Base-by-base conservation (phyloP, 2,113 vertebrate species). In the Sylvietta virens region DNA sequence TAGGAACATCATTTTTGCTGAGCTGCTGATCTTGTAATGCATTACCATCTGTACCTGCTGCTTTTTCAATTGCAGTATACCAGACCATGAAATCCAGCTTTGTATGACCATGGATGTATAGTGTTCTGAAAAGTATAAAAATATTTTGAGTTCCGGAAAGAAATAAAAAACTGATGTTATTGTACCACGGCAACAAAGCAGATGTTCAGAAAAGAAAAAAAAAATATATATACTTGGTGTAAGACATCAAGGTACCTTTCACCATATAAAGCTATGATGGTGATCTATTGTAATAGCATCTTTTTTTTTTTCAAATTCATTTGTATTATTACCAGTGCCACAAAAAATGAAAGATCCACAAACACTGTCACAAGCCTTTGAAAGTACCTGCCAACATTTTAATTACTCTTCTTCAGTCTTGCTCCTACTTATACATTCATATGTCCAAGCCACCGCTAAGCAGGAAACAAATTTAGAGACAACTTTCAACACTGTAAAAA, bases 1-100 rank as follows among this genome's bases (percentile, higher is more conserved):
- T 99, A 51, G 99, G 99, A 81, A 99, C 98, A 64, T 99, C 98
- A 31, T 99, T 99, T 98, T 98, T 99, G 96, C 98, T 99, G 97
- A 99, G 98, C 98, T 99, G 99, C 95, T 99, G 99, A 97, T 99
- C 98, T 92, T 98, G 96, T 67, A 99, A 98, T 19, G 98, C 99
- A 78, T 97, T 98, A 66, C 99, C 98, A 95, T 99, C 98, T 94
- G 98, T 99, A 97, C 98, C 98, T 56, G 99, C 99, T 95, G 99
- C 99, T 98, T 98, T 98, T 80, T 98, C 98, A 97, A 99, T 99
- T 97, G 99, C 98, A 31, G 98, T 96, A 97, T 98, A 98, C 99
- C 99, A 99, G 96, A 99, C 98, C 66, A 97, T 97, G 96, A 99
- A 99, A 98, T 99, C 99, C 95, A 98, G 94, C 94, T 98, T 98